phyloP scores from a whole-genome alignment of 2,113 vertebrate species.

The Tricholaema leucomelas region DNA sequence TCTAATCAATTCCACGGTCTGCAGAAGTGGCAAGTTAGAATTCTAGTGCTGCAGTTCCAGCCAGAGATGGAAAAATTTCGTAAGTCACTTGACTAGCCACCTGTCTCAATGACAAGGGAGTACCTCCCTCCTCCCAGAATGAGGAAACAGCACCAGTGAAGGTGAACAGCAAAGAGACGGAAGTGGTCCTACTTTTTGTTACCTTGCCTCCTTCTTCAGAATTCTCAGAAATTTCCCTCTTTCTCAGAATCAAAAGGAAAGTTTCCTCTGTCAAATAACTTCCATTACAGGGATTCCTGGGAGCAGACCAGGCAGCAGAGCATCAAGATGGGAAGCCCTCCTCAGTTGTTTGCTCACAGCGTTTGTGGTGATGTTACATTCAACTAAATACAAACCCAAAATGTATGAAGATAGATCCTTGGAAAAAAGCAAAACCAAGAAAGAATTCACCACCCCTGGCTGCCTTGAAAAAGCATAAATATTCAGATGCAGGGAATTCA shows the following conservation, averaged over 20 bases:
- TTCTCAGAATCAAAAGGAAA: not conserved
- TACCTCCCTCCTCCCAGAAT: not conserved
- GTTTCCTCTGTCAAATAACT: not conserved
- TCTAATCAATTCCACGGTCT: not conserved
- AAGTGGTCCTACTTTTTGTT: not conserved
- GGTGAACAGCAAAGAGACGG: not conserved
- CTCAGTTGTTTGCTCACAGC: not conserved
- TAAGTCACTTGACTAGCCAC: not conserved
- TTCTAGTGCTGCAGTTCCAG: not conserved
- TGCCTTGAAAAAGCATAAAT: not conserved
- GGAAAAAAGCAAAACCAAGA: not conserved
- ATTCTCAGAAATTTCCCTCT: not conserved
- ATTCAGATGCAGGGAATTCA: not conserved
- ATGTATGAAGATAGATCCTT: not conserved
- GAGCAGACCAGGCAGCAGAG: not conserved
- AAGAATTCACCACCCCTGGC: not conserved
- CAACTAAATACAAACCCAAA: not conserved
- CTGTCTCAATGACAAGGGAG: not conserved
- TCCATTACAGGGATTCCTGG: not conserved
- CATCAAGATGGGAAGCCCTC: not conserved
- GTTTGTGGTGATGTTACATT: not conserved
- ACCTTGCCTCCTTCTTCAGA: not conserved
- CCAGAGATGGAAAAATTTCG: not conserved
- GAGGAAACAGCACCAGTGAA: not conserved
- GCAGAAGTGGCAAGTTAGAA: not conserved